These are phyloP conservation scores for Dexiosoma caninum DNA, from an alignment of 2,888 invertebrate genomes.

Conservation along the genomic window DNA sequence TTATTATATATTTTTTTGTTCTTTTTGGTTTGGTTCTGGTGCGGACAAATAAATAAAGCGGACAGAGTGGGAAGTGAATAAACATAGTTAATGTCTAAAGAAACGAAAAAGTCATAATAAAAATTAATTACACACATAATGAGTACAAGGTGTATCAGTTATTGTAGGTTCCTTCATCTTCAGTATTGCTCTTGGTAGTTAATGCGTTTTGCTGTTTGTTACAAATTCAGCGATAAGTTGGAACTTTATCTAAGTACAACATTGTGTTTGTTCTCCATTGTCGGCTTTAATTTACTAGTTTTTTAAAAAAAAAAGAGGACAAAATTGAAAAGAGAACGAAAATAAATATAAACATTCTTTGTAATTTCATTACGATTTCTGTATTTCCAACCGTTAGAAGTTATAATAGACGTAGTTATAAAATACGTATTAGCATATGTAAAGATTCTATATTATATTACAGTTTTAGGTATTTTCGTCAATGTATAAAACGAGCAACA, in stretches of 20 bases:
- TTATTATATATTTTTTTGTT: too few species aligned
- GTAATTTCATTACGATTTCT: not conserved
- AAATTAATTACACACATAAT: constrained; percentile 34
- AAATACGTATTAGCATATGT: not conserved
- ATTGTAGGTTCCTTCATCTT: constrained; percentile 5
- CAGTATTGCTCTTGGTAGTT: constrained; percentile 7
- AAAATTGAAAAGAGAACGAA: constrained; percentile 10
- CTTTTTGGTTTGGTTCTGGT: too few species aligned
- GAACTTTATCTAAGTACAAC: constrained; percentile 46
- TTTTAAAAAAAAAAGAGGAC: constrained; percentile 28
- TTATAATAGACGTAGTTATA: not conserved
- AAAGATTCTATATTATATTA: not conserved
- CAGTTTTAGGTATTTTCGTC: too few species aligned
- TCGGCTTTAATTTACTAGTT: constrained; percentile 57
- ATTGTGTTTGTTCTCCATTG: constrained; percentile 31
- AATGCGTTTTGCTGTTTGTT: constrained; percentile 23
- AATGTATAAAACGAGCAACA: too few species aligned
- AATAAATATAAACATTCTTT: not conserved
- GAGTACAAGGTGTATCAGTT: constrained; percentile 40
- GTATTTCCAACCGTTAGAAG: not conserved
- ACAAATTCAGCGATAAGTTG: constrained; percentile 46
- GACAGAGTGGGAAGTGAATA: constrained; percentile 34
- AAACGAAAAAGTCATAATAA: not conserved
- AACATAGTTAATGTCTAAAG: constrained; percentile 4
- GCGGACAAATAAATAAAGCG: constrained; percentile 26